Base-by-base conservation (phyloP, 2,113 vertebrate genomes). In the Gopherus flavomarginatus region DNA sequence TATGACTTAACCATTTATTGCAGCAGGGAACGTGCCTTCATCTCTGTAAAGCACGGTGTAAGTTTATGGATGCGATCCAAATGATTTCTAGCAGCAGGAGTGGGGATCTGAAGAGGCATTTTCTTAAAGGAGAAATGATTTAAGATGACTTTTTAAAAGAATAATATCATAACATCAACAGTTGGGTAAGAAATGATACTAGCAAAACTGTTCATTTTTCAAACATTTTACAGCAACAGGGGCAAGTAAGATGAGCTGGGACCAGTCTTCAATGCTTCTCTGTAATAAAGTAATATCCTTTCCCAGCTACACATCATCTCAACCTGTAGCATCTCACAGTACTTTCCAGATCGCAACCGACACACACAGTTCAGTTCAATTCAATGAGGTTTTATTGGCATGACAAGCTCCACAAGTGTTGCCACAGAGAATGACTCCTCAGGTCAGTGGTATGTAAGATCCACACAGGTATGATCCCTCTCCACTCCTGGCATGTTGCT, bases 141-240 rank as follows among this genome's bases (percentile, higher is more conserved):
- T 86, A 44, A 72, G 75, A 88, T 94, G 96, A n/a, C 91, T 94
- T 95, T 95, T 96, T 90, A 93, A 95, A 94, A 1, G 75, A 95
- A 88, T 91, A 84, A 88, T 91, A 94, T 94, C 91, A 38, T 35
- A 88, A 72, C 94, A 97, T 95, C 93, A 95, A 94, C 82, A 89
- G 65, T 87, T 79, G 93, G 92, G 90, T 42, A 24, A 77, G 42
- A 77, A 77, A 77, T 26, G 11, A 44, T 77, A 13, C 21, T 24
- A 38, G 24, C 38, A 77, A 26, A 42, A 24, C 21, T 77, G 24
- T 42, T 77, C 24, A 26, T 77, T 77, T 77, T 77, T 77, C 42
- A 77, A 44, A 77, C 22, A 6, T 42, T 44, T 38, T 13, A 21
- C 42, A 26, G 24, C 72, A 77, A 24, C 26, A 26, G 2, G 38